Evolutionary conservation across 1,140 invertebrate genomes (phyloP).

Genomic region (Bombus impatiens): DNA sequence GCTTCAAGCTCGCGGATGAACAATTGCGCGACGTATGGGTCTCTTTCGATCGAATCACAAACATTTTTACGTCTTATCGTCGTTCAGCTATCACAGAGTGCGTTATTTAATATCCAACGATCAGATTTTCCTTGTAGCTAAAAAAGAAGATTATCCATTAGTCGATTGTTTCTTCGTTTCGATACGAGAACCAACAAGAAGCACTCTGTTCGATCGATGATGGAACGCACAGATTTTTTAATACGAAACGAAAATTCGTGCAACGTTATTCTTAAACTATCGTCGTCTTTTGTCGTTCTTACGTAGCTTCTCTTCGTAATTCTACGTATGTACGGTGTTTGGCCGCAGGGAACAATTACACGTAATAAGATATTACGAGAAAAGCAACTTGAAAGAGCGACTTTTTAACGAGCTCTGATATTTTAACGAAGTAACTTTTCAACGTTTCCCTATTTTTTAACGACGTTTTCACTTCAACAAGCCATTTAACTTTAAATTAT

Average conservation of each 20-base stretch:
- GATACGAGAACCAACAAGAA: not conserved
- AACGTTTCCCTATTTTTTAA: not conserved
- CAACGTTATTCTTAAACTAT: too few relatives aligned
- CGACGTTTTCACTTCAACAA: not conserved
- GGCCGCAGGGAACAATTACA: not conserved
- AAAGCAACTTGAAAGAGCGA: not conserved
- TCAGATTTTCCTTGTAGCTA: not conserved
- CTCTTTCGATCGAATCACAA: not conserved
- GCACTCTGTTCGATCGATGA: too few relatives aligned
- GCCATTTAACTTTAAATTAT: not conserved
- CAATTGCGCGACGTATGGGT: not conserved
- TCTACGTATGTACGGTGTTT: too few relatives aligned
- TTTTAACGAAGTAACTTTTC: not conserved
- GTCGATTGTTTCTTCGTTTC: not conserved
- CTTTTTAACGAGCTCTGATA: not conserved
- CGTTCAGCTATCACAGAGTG: not conserved
- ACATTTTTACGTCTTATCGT: not conserved
- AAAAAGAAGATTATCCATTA: not conserved
- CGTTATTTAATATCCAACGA: not conserved
- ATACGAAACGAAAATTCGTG: too few relatives aligned
- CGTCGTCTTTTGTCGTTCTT: too few relatives aligned
- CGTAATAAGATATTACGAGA: not conserved
- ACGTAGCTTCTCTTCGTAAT: too few relatives aligned
- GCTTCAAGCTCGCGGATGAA: not conserved
- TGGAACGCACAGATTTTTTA: too few relatives aligned